These are phyloP conservation scores for Anabacerthia variegaticeps DNA, from an alignment of 2,797 vertebrate species.

Conservation along the genomic window DNA sequence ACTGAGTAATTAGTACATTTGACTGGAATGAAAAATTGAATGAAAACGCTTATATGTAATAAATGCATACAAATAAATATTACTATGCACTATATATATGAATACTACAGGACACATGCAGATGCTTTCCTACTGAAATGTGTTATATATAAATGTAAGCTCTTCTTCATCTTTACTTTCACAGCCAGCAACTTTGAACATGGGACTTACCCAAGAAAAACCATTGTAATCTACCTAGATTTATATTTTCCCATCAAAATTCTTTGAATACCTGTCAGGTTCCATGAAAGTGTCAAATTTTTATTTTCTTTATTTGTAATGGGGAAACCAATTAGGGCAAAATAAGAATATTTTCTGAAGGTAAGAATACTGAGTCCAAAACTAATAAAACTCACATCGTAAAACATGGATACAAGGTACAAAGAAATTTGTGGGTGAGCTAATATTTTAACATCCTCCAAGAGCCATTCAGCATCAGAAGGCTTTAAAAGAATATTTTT, in stretches of 20 bases:
- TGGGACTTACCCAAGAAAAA: background rate
- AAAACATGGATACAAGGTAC: background rate
- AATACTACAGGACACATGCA: background rate
- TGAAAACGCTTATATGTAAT: background rate
- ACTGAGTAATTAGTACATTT: background rate
- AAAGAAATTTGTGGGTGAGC: background rate
- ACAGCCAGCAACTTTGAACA: background rate
- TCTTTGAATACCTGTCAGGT: background rate
- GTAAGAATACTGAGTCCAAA: background rate
- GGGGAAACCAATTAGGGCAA: background rate
- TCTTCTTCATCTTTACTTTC: background rate
- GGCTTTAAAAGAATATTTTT: background rate
- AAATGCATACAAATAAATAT: background rate
- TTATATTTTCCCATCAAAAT: background rate
- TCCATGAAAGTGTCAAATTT: background rate
- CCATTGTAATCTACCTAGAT: background rate
- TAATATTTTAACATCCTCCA: background rate
- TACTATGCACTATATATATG: background rate
- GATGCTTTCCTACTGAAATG: background rate
- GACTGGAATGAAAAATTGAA: background rate
- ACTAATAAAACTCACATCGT: background rate
- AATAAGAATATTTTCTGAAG: slow-evolving; percentile 6
- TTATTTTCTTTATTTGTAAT: slow-evolving; percentile 14
- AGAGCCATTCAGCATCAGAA: slow-evolving; percentile 7
- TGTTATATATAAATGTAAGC: background rate